These are phyloP conservation scores for Phrynocephalus forsythii DNA, from an alignment of 2,797 vertebrate genomes.

Conservation along the genomic window DNA sequence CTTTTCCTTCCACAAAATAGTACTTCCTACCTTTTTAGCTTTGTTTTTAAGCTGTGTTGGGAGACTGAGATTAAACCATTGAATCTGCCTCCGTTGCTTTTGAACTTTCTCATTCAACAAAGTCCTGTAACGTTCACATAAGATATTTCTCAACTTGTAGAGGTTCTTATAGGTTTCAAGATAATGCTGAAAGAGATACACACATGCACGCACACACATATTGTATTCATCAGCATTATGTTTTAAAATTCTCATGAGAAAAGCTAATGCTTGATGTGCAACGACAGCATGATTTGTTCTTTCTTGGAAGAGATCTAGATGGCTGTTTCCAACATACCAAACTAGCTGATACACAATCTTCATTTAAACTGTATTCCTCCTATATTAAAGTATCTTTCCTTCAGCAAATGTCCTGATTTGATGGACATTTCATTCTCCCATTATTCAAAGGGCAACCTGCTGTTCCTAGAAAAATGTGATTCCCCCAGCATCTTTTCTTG, in stretches of 20 bases:
- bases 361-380: neutral
- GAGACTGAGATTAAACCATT: neutral
- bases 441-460: neutral
- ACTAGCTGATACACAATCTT: neutral
- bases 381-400: neutral
- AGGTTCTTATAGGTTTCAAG: constrained; percentile 28
- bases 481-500: too few relatives aligned
- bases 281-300: neutral
- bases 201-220: too few relatives aligned
- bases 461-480: neutral
- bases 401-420: neutral
- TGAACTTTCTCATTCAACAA: constrained; percentile 45
- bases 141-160: neutral
- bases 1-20: neutral
- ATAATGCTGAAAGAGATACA: neutral
- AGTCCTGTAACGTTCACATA: accelerated
- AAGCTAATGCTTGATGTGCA: neutral
- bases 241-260: constrained; percentile 1
- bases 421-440: neutral
- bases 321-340: neutral
- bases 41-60: constrained; percentile 24
- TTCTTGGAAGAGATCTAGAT: neutral
- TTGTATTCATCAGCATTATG: neutral
- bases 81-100: constrained; percentile 40
- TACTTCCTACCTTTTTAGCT: neutral